Evolutionary conservation across 2,888 invertebrate genomes (phyloP).

Genomic region (Mechanitis messenoides): DNA sequence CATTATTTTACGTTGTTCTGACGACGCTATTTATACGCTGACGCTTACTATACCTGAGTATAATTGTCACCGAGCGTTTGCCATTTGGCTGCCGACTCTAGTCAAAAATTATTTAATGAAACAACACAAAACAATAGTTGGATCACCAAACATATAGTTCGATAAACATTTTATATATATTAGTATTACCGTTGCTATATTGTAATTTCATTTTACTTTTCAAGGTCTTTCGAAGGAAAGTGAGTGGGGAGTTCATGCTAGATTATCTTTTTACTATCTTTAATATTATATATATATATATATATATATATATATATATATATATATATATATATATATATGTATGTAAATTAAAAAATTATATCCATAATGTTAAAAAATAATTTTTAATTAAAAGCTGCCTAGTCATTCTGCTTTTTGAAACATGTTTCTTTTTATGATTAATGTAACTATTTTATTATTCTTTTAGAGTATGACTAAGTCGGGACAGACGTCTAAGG

Average conservation of each 20-base stretch:
- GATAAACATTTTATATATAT: neutral
- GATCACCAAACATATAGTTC: too few species aligned
- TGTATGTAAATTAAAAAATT: too few species aligned
- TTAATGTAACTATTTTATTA: neutral
- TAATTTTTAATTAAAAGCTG: too few species aligned
- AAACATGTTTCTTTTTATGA: neutral
- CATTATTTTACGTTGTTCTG: too few species aligned
- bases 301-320: neutral
- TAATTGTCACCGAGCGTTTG: too few species aligned
- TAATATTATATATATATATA: neutral
- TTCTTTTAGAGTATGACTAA: conserved; percentile 59
- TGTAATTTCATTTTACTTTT: neutral
- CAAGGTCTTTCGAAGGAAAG: conserved; percentile 3
- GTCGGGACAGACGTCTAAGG: conserved; percentile 37
- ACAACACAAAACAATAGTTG: too few species aligned
- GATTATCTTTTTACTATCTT: neutral
- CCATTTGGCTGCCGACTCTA: too few species aligned
- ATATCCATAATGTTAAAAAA: too few species aligned
- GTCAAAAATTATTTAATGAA: too few species aligned
- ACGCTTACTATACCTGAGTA: too few species aligned
- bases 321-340: too few species aligned
- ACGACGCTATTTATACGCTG: too few species aligned
- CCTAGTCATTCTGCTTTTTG: neutral
- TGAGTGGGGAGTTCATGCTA: neutral
- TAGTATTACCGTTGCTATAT: neutral